These are phyloP conservation scores for Scartelaos histophorus DNA, from an alignment of 2,113 vertebrate genomes.

Conservation along the genomic window DNA sequence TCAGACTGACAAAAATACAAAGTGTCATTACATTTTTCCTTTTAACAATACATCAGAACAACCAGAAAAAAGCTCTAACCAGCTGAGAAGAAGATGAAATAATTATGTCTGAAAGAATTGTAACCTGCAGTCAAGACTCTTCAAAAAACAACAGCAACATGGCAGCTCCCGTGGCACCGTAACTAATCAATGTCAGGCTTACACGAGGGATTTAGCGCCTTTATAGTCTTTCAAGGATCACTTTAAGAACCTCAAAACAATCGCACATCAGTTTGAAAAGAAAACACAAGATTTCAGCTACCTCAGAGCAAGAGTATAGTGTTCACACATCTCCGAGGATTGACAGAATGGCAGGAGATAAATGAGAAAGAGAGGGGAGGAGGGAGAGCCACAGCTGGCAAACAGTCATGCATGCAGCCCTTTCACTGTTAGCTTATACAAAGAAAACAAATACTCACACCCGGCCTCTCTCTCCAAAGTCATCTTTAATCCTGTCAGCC, in stretches of 20 bases:
- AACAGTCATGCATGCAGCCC: slow-evolving; percentile 50
- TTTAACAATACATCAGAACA: neutral
- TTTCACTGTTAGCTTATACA: slow-evolving; percentile 51
- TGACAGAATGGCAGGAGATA: slow-evolving; percentile 38
- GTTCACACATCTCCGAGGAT: slow-evolving; percentile 31
- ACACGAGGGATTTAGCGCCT: slow-evolving; percentile 28
- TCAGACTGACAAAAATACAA: neutral
- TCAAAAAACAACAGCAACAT: neutral
- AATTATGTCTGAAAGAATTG: neutral
- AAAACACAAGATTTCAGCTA: slow-evolving; percentile 2
- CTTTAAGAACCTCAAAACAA: slow-evolving; percentile 37
- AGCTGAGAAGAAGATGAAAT: neutral
- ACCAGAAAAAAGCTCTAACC: neutral
- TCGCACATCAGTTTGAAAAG: slow-evolving; percentile 16
- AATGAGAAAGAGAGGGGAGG: slow-evolving; percentile 40
- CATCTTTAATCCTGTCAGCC: slow-evolving; percentile 72
- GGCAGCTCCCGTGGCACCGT: slow-evolving; percentile 17
- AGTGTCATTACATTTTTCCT: neutral
- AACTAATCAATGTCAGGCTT: slow-evolving; percentile 26
- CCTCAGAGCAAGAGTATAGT: slow-evolving; percentile 29
- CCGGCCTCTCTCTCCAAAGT: slow-evolving; percentile 38
- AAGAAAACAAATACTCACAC: slow-evolving; percentile 57
- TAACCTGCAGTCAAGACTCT: neutral
- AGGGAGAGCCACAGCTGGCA: slow-evolving; percentile 48
- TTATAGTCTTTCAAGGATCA: slow-evolving; percentile 32